Evolutionary conservation across 2,113 vertebrate species (phyloP).

Genomic region (Clarias batrachus): DNA sequence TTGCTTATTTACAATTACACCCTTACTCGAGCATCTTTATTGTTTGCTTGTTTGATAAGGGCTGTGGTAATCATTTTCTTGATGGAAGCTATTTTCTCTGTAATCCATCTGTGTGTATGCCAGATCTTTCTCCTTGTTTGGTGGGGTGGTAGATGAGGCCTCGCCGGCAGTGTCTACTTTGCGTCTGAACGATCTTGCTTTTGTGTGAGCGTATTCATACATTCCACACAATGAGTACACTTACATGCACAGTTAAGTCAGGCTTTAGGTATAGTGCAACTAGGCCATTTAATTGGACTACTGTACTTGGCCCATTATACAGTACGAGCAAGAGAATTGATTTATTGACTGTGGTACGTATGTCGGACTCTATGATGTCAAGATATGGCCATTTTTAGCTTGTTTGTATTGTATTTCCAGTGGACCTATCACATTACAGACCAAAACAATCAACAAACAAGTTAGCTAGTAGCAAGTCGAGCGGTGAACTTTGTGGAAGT

Average conservation of each 20-base stretch:
- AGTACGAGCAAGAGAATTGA: no score
- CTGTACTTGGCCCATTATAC: no score
- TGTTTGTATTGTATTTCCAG: no score
- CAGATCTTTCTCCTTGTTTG: constrained; percentile 55
- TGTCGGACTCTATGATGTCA: no score
- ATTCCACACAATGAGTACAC: neutral
- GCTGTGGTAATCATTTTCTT: constrained; percentile 57
- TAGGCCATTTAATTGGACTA: neutral
- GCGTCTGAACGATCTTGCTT: constrained; percentile 57
- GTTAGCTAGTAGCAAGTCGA: no score
- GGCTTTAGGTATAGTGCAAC: no score
- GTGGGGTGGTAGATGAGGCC: neutral
- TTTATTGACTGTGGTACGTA: no score
- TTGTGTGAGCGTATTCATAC: constrained; percentile 35
- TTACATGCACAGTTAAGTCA: neutral
- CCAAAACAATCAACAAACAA: no score
- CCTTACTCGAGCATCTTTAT: constrained; percentile 55
- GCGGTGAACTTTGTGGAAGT: no score
- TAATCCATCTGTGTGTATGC: constrained; percentile 63
- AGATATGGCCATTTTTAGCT: no score
- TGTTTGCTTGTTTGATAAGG: constrained; percentile 59
- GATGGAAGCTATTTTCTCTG: constrained; percentile 59
- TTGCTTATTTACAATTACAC: constrained; percentile 59
- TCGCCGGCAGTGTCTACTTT: constrained; percentile 56
- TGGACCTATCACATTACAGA: no score